A percentile compares a stretch with the other conserved stretches of the same genome.
phyloP scores from a whole-genome alignment of 2,797 vertebrate genomes.

The Alcedo atthis region DNA sequence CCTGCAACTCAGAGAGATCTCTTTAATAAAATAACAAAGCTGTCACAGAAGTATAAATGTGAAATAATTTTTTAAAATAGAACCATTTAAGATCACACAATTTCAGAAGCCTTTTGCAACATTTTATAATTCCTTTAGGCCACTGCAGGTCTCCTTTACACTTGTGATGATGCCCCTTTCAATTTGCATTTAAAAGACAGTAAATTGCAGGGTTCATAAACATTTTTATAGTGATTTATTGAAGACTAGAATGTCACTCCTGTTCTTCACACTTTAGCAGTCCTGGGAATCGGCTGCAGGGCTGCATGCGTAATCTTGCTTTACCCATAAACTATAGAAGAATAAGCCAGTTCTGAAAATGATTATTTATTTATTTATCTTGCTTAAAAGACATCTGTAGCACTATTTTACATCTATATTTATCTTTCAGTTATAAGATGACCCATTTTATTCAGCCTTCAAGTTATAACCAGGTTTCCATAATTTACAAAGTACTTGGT shows the following conservation, averaged over 20 bases:
- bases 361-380: conserved; percentile 56
- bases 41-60: conserved; percentile 64
- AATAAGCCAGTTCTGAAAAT: conserved; percentile 62
- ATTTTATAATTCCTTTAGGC: conserved; percentile 74
- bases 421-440: conserved; percentile 68
- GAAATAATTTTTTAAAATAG: conserved; percentile 67
- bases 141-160: conserved; percentile 76
- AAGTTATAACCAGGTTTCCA: conserved; percentile 65
- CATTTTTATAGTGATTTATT: conserved; percentile 85
- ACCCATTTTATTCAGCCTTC: conserved; percentile 73
- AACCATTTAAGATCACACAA: conserved; percentile 69
- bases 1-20: conserved; percentile 41
- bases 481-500: conserved; percentile 73
- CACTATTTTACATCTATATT: conserved; percentile 64
- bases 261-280: conserved; percentile 83
- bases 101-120: conserved; percentile 61
- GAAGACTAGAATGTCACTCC: conserved; percentile 77
- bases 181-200: conserved; percentile 85
- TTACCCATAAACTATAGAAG: conserved; percentile 73
- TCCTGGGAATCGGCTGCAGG: conserved; percentile 76
- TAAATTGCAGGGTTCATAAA: conserved; percentile 86
- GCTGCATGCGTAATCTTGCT: conserved; percentile 70
- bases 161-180: conserved; percentile 74
- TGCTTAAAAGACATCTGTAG: conserved; percentile 53
- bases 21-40: conserved; percentile 69